Conservation (phyloP, 2,113 vertebrate species). For the Stictonetta naevosa region DNA sequence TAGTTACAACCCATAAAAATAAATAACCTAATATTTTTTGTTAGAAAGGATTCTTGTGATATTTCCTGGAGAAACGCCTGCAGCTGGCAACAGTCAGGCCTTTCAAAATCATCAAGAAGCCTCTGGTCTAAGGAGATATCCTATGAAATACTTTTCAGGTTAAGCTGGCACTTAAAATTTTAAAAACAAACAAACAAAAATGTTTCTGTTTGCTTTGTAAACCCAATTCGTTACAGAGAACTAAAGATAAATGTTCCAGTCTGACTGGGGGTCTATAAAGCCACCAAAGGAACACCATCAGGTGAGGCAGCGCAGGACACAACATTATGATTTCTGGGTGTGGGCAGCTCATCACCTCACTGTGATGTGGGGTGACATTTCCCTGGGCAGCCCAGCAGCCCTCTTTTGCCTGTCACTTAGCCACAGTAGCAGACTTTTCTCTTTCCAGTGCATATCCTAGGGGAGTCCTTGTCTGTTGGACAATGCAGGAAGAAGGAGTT, state of each 20-base stretch:
- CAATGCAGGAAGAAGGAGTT: not conserved
- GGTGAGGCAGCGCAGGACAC: not conserved
- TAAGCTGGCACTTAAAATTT: not conserved
- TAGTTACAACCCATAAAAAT: not conserved
- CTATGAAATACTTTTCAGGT: not conserved
- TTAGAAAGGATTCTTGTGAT: not conserved
- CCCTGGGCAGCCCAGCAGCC: not conserved
- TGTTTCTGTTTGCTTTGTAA: not conserved
- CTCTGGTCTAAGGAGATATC: not conserved
- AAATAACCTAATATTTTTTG: not conserved
- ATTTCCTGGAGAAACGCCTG: not conserved
- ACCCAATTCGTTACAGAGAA: not conserved
- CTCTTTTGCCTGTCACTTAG: not conserved
- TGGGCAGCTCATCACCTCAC: not conserved
- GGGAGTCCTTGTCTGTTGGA: not conserved
- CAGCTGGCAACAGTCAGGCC: not conserved
- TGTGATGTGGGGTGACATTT: rapidly evolving
- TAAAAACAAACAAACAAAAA: not conserved
- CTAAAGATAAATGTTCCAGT: not conserved
- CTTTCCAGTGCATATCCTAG: not conserved
- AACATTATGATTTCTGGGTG: not conserved
- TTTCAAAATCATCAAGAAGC: not conserved
- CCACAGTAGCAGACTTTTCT: not conserved
- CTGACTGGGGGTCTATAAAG: not conserved
- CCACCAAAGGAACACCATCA: rapidly evolving